Base-by-base conservation (phyloP, 2,113 vertebrate species). In the Pipra filicauda region DNA sequence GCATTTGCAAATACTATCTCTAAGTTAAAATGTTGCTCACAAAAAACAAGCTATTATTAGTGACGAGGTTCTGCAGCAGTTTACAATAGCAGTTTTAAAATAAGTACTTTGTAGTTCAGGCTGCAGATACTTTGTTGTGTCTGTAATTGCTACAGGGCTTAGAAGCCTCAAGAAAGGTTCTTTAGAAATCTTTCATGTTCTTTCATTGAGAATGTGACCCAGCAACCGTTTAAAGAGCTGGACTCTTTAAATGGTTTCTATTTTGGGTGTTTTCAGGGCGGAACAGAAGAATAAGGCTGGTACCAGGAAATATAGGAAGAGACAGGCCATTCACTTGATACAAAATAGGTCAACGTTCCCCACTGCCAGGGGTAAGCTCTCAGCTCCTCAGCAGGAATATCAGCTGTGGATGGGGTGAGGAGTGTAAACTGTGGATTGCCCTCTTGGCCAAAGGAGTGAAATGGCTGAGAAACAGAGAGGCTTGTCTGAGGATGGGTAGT, bases 341-440 rank as follows among this genome's bases (percentile, higher is more conserved):
- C 17, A 35, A 49, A 94, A 44, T 66, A 65, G 85, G 90, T 85
- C 65, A 72, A 0, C 0, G 0, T 16, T 82, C 41, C 74, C n/a
- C 26, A 8, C n/a, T 1, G 4, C 73, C 19, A 0, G 0, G 61
- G 77, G 39, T 71, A 33, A 26, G 30, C 18, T 78, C 18, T 66
- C 0, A 0, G 28, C 48, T 61, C 73, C 35, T 22, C 35, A 31
- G 62, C n/a, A 4, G 31, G 46, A 1, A 0, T 7, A 6, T 48
- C 21, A 4, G 8, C 66, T 94, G 46, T 23, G 35, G n/a, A 6
- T 57, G n/a, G 24, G 39, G 14, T 31, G 30, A 12, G 18, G 12
- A 19, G 5, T 9, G 23, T 35, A 7, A 48, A 24, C 11, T n/a
- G 22, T 19, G 24, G 28, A 6, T 65, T 0, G 0, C 21, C 44